Conservation (phyloP, 2,797 vertebrate genomes). For the Liasis olivaceus region DNA sequence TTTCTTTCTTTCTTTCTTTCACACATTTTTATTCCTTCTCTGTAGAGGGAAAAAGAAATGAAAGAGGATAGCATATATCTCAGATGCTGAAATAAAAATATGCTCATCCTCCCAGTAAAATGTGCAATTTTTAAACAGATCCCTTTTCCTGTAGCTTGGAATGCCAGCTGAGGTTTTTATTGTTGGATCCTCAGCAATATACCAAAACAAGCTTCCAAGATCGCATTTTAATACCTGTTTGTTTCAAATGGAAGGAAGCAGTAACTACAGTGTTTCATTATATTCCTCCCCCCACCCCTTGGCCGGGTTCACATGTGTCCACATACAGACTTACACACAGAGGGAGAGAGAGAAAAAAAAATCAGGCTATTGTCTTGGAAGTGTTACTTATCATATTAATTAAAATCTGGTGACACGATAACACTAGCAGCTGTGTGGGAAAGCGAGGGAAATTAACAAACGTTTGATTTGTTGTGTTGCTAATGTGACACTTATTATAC, state of each 20-base stretch:
- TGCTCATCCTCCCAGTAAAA: not conserved
- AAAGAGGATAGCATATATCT: slow-evolving; percentile 56
- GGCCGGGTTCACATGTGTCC: slow-evolving; percentile 77
- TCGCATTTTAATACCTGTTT: slow-evolving; percentile 56
- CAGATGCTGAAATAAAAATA: slow-evolving; percentile 49
- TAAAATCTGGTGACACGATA: slow-evolving; percentile 98
- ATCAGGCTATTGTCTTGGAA: slow-evolving; percentile 91
- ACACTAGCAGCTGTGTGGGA: slow-evolving; percentile 93
- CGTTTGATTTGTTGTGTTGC: slow-evolving; percentile 99
- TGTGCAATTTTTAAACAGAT: slow-evolving; percentile 33
- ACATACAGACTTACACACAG: slow-evolving; percentile 78
- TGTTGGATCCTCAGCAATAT: slow-evolving; percentile 42
- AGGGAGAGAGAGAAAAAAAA: slow-evolving; percentile 64
- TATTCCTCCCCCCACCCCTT: not conserved
- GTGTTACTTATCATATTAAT: slow-evolving; percentile 99
- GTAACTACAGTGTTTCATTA: slow-evolving; percentile 57
- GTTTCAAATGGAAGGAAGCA: slow-evolving; percentile 47
- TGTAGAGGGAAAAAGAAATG: slow-evolving; percentile 63
- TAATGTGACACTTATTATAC: slow-evolving; percentile 99
- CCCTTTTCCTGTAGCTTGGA: slow-evolving; percentile 24
- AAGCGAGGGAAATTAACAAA: slow-evolving; percentile 93
- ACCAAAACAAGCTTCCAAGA: slow-evolving; percentile 40
- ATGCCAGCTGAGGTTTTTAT: not conserved
- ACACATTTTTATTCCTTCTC: slow-evolving; percentile 25
- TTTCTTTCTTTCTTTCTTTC: slow-evolving; percentile 49